Percentiles rank a stretch among this genome's conserved stretches.
Evolutionary conservation across 2,888 invertebrate genomes (phyloP).

Genomic region (Stictocephala bisonia): DNA sequence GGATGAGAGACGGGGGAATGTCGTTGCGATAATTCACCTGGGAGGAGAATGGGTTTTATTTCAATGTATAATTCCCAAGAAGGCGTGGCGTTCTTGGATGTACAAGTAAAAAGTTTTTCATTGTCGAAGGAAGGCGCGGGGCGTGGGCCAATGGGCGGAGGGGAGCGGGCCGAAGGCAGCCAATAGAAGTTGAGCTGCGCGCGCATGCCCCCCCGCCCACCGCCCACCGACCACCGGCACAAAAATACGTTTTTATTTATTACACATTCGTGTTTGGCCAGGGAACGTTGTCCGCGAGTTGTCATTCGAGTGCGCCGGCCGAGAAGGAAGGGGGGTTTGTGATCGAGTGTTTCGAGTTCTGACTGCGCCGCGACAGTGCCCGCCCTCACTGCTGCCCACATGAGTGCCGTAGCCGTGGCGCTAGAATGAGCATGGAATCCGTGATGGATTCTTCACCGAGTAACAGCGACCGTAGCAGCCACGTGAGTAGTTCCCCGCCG

Average conservation of each 20-base stretch:
- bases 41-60: conserved; percentile 48
- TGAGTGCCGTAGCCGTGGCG: conserved; percentile 46
- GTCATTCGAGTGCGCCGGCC: conserved; percentile 46
- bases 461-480: conserved; percentile 70
- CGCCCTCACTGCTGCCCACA: conserved; percentile 46
- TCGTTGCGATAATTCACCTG: conserved; percentile 49
- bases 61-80: conserved; percentile 48
- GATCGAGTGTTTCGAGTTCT: conserved; percentile 50
- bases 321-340: conserved; percentile 34
- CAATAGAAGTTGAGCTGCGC: conserved; percentile 56
- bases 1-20: conserved; percentile 44
- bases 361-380: conserved; percentile 54
- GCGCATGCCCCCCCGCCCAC: conserved; percentile 60
- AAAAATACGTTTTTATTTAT: conserved; percentile 50
- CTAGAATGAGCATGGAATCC: conserved; percentile 67
- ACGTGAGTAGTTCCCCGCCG: conserved; percentile 68
- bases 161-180: conserved; percentile 54
- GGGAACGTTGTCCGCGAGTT: conserved; percentile 46
- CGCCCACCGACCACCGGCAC: conserved; percentile 56
- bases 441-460: conserved; percentile 69
- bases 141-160: conserved; percentile 60
- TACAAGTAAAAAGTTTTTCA: conserved; percentile 45
- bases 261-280: conserved; percentile 48
- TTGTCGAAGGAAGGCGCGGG: conserved; percentile 43
- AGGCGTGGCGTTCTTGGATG: conserved; percentile 44